Evolutionary conservation across 1,140 invertebrate species (phyloP).

Genomic region (Bombus sylvicola): DNA sequence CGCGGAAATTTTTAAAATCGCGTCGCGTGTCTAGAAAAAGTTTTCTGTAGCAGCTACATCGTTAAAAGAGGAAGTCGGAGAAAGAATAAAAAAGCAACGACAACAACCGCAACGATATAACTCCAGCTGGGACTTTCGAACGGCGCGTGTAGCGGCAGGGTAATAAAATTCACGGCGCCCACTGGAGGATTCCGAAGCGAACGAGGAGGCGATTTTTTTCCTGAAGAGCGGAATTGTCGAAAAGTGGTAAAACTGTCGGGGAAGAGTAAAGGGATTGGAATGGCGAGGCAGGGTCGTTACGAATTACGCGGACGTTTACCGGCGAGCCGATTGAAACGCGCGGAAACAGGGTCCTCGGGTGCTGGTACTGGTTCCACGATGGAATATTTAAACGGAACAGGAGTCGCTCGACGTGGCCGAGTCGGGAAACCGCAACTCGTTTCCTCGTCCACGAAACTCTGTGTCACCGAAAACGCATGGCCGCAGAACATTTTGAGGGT

Average conservation of each 20-base stretch:
- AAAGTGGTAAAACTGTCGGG: slow-evolving; percentile 67
- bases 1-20: too few relatives aligned
- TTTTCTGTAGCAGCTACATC: neutral
- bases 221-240: slow-evolving; percentile 49
- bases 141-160: neutral
- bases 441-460: slow-evolving; percentile 15
- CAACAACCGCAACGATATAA: neutral
- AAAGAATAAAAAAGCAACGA: neutral
- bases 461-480: slow-evolving; percentile 34
- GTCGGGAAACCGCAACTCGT: slow-evolving; percentile 45
- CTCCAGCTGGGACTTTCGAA: neutral
- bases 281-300: neutral
- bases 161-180: slow-evolving; percentile 24
- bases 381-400: slow-evolving; percentile 53
- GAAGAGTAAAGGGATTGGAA: slow-evolving; percentile 46
- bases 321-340: slow-evolving; percentile 60
- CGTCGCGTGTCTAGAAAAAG: too few relatives aligned
- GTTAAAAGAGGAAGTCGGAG: neutral
- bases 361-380: slow-evolving; percentile 10
- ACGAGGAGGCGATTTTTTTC: slow-evolving; percentile 41
- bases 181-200: slow-evolving; percentile 23
- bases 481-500: slow-evolving; percentile 32
- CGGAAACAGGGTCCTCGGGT: neutral
- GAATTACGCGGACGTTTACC: slow-evolving; percentile 37
- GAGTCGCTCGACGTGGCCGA: slow-evolving; percentile 17